These are phyloP conservation scores for Cheilosia grossa DNA, from an alignment of 2,888 invertebrate species.

Conservation along the genomic window DNA sequence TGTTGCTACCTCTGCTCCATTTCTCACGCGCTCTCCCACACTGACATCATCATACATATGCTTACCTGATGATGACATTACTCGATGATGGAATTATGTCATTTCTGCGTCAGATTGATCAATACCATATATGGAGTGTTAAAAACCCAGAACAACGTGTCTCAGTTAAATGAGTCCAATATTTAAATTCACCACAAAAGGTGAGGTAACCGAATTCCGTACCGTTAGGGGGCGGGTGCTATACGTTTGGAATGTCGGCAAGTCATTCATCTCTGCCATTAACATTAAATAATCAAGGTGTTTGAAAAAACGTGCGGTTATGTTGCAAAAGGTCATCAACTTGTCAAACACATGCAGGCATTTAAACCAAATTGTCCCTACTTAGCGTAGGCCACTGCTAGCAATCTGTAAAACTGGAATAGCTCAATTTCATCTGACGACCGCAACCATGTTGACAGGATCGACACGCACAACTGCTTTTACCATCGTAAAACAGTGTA, in stretches of 20 bases:
- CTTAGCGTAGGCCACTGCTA: background rate
- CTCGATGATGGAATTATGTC: constrained; percentile 44
- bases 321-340: no score
- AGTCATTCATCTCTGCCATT: no score
- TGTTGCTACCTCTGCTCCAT: constrained; percentile 9
- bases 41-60: constrained; percentile 47
- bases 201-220: no score
- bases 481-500: constrained; percentile 41
- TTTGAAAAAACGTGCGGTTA: no score
- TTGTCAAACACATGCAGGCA: no score
- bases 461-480: background rate
- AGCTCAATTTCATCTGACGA: constrained; percentile 54
- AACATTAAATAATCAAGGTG: no score
- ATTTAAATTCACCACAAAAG: no score
- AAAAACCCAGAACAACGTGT: background rate
- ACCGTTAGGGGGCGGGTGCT: no score
- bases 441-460: constrained; percentile 22
- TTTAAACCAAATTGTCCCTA: no score
- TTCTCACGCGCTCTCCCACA: constrained; percentile 25
- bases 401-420: constrained; percentile 46
- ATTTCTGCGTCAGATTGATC: constrained; percentile 18
- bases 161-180: no score
- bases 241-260: no score
- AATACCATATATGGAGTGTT: constrained; percentile 13
- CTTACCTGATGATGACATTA: constrained; percentile 46